Percentiles rank a stretch among this genome's conserved stretches.
These are phyloP conservation scores for Ornithoptera priamus DNA, from an alignment of 2,888 invertebrate genomes.

Conservation along the genomic window DNA sequence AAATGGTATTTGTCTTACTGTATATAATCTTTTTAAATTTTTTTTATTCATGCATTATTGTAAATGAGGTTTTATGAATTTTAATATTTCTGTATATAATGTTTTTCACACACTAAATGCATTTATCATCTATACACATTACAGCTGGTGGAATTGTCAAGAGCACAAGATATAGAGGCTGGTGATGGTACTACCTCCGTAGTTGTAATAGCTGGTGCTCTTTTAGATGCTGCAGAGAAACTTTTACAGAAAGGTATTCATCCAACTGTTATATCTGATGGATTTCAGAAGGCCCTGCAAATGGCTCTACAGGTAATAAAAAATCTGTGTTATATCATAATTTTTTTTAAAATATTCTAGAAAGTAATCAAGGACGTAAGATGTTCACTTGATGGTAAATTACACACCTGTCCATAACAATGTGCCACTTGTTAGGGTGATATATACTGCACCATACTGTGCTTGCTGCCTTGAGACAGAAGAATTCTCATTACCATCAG, in stretches of 20 bases:
- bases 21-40: not conserved
- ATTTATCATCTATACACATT: constrained; percentile 38
- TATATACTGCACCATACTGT: too few relatives aligned
- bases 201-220: constrained; percentile 97
- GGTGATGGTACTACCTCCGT: constrained; percentile 99
- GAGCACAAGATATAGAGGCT: constrained; percentile 99
- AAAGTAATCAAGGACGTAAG: too few relatives aligned
- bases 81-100: not conserved
- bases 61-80: not conserved
- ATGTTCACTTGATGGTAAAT: too few relatives aligned
- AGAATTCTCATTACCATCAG: too few relatives aligned
- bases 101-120: not conserved
- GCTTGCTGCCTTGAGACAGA: too few relatives aligned
- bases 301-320: constrained; percentile 83
- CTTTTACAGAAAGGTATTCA: constrained; percentile 96
- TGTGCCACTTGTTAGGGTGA: too few relatives aligned
- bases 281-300: constrained; percentile 93
- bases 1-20: constrained; percentile 86
- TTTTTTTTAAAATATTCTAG: too few relatives aligned
- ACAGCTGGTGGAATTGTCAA: constrained; percentile 97
- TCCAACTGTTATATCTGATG: constrained; percentile 97
- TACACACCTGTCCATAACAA: too few relatives aligned
- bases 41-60: not conserved
- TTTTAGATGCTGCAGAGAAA: constrained; percentile 96
- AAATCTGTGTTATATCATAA: not conserved